Base-by-base conservation (phyloP, 2,113 vertebrate species). In the Scytalopus superciliaris region DNA sequence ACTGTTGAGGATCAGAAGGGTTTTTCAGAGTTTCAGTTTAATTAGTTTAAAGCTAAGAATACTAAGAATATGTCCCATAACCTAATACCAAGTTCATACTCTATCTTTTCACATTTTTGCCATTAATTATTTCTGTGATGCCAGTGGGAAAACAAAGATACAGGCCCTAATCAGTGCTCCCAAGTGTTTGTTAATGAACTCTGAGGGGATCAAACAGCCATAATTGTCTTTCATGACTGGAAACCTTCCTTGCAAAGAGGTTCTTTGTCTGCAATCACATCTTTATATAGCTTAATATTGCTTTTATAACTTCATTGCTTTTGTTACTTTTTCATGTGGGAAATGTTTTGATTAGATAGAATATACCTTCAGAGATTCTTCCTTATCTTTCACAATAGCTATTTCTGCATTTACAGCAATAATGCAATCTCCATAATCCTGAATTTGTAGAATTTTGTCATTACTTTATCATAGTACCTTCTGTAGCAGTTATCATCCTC, bases 261-360 rank as follows among this genome's bases (percentile, higher is more conserved):
- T 90, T 94, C 60, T 49, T 94, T 96, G 73, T 84, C 70, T 66
- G 70, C 40, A 84, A 88, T 80, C 53, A 59, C 63, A 86, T 82
- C 75, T 86, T 92, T 84, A 67, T 66, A 86, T 19, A 83, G 75
- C 68, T 93, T 90, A 77, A 66, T 84, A 68, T 78, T 89, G 85
- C 86, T 94, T 94, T 94, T 91, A 94, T 85, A 75, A 47, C 56
- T 85, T 67, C 74, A 78, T 59, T 68, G 59, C 53, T 91, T 92
- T 64, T 93, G 73, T 84, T 91, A 81, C 62, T 53, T 89, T 84
- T 94, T 76, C 84, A 60, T 33, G 31, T 47, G 73, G 81, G 87
- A 93, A 87, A 95, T 91, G 84, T 93, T 96, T 95, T 94, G 79
- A 88, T 96, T 91, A 96, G 85, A 92, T 79, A 73, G 62, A 76